Conservation (phyloP, 2,797 vertebrate genomes). For the Hapalemur alaotrensis region DNA sequence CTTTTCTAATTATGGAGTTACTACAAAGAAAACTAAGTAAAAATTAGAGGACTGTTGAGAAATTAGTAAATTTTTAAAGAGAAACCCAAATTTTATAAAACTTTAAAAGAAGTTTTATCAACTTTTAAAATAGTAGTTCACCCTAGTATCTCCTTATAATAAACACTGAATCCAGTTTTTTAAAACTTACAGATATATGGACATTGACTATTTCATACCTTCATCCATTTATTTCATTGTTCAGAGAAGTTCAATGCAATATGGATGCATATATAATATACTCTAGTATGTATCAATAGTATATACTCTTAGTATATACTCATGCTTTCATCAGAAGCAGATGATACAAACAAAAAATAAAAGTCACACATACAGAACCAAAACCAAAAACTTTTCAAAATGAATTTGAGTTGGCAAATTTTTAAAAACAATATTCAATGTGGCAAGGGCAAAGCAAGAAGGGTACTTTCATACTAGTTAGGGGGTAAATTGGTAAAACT, state of each 20-base stretch:
- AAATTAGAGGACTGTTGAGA: neutral
- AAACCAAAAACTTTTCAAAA: neutral
- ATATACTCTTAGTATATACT: neutral
- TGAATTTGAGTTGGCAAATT: neutral
- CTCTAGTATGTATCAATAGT: neutral
- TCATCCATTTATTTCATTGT: neutral
- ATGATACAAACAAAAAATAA: neutral
- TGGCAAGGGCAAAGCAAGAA: neutral
- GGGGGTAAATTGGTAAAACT: neutral
- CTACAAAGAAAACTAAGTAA: neutral
- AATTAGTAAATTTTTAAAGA: constrained; percentile 24
- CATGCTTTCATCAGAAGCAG: neutral
- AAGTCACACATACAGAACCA: neutral
- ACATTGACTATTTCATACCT: neutral
- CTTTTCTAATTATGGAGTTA: neutral
- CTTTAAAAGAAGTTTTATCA: constrained; percentile 8
- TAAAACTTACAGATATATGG: neutral
- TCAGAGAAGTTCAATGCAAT: neutral
- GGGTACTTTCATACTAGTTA: neutral
- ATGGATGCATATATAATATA: neutral
- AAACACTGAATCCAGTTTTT: neutral
- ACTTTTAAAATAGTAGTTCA: neutral
- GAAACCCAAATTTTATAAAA: neutral
- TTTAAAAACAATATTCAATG: neutral
- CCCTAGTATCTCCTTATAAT: neutral